A percentile compares a stretch with the other conserved stretches of the same genome.
Conservation (phyloP, 2,888 invertebrate genomes). For the Electrophaes corylata region DNA sequence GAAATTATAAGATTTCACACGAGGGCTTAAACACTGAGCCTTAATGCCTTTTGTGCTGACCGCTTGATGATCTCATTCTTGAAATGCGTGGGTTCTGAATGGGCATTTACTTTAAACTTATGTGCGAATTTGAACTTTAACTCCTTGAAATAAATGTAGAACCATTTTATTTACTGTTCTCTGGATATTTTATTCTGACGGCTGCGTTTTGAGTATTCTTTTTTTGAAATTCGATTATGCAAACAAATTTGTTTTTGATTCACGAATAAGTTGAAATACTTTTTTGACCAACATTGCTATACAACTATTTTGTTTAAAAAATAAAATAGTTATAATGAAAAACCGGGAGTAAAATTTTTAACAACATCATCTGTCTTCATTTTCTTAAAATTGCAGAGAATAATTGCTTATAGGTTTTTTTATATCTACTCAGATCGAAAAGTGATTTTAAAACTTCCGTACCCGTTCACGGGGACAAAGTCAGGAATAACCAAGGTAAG, state of each 20-base stretch:
- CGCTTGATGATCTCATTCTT: conserved; percentile 44
- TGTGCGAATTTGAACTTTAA: conserved; percentile 16
- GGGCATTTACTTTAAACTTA: conserved; percentile 19
- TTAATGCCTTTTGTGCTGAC: conserved; percentile 43
- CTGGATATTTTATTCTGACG: conserved; percentile 11
- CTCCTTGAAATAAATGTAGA: conserved; percentile 1
- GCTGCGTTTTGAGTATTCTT: conserved; percentile 2
- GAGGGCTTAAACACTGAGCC: conserved; percentile 40
- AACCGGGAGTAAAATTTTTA: too few species aligned
- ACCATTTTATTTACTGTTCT: conserved; percentile 15
- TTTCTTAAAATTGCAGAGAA: too few species aligned
- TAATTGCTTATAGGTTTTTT: too few species aligned
- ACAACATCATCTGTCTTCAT: too few species aligned
- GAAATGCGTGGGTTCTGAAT: conserved; percentile 38
- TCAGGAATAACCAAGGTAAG: too few species aligned
- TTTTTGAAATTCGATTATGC: conserved; percentile 17
- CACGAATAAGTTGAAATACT: too few species aligned
- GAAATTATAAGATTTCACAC: conserved; percentile 47
- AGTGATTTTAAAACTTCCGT: too few species aligned
- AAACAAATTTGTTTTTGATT: conserved; percentile 4
- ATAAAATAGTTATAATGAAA: too few species aligned
- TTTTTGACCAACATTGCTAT: too few species aligned
- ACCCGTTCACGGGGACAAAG: too few species aligned
- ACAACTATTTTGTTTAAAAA: too few species aligned
- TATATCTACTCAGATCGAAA: too few species aligned